phyloP scores from a whole-genome alignment of 2,797 vertebrate species.

The Sebastes hopkinsi region DNA sequence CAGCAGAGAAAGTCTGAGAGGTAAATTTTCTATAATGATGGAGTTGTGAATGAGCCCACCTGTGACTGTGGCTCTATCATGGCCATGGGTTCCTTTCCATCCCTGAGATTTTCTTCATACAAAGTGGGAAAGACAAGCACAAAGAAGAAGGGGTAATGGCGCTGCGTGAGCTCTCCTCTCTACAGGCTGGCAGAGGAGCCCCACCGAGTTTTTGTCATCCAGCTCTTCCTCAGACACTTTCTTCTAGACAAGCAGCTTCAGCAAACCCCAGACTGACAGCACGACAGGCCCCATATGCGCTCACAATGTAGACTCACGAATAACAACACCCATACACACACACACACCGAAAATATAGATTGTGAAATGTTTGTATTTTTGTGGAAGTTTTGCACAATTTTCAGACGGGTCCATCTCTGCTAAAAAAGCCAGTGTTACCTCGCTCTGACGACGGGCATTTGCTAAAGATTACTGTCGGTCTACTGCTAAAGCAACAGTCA shows the following conservation, averaged over 20 bases:
- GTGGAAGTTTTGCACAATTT: background rate
- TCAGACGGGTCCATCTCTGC: background rate
- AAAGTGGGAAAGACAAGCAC: conserved; percentile 57
- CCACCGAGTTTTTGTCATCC: conserved; percentile 71
- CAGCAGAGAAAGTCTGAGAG: conserved; percentile 39
- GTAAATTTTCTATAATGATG: conserved; percentile 58
- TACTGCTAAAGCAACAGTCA: conserved; percentile 12
- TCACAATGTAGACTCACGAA: background rate
- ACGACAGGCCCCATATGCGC: background rate
- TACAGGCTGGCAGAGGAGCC: conserved; percentile 54
- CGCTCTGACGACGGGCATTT: background rate
- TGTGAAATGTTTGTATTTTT: background rate
- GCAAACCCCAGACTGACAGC: conserved; percentile 35
- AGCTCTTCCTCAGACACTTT: conserved; percentile 50
- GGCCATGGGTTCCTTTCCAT: conserved; percentile 41
- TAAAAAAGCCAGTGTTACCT: background rate
- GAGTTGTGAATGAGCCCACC: conserved; percentile 59
- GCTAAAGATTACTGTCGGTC: background rate
- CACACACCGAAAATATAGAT: background rate
- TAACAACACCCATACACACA: background rate
- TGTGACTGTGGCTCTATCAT: conserved; percentile 47
- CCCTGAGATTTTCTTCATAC: conserved; percentile 31
- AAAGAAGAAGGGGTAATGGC: conserved; percentile 68
- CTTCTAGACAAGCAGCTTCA: conserved; percentile 44
- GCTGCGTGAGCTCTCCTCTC: conserved; percentile 61